phyloP scores from a whole-genome alignment of 1,140 invertebrate genomes.

The Apolygus lucorum region DNA sequence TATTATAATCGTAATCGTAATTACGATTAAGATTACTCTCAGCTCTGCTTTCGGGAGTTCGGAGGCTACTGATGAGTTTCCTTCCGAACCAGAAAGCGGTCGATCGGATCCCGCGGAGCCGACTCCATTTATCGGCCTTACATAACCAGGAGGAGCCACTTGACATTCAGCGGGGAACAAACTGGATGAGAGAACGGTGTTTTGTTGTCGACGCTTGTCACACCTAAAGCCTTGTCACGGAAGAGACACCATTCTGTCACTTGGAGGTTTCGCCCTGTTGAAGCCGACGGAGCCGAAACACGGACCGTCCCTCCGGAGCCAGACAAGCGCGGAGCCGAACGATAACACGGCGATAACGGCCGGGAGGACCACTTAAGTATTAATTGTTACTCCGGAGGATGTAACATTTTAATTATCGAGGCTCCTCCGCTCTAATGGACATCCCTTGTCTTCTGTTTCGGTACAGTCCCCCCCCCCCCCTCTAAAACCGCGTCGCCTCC shows the following conservation, averaged over 20 bases:
- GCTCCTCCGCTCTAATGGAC: conserved; percentile 22
- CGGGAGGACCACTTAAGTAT: conserved; percentile 19
- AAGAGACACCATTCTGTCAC: no score
- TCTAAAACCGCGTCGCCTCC: conserved; percentile 7
- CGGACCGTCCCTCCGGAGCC: no score
- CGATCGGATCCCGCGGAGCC: background rate
- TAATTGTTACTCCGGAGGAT: conserved; percentile 26
- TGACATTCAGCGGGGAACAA: background rate
- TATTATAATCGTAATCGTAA: no score
- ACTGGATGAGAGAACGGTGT: background rate
- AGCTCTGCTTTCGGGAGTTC: no score
- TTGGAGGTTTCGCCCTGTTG: background rate
- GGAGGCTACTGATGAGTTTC: no score
- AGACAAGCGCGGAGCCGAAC: conserved; percentile 17
- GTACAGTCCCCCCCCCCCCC: conserved; percentile 17
- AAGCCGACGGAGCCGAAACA: background rate
- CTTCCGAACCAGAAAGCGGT: no score
- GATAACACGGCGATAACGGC: background rate
- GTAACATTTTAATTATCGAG: conserved; percentile 27
- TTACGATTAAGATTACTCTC: no score
- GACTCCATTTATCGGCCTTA: background rate
- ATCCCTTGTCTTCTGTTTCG: conserved; percentile 22
- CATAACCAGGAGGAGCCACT: background rate
- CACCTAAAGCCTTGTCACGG: no score
- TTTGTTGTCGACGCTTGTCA: no score